Base-by-base conservation (phyloP, 2,113 vertebrate genomes). In the Steatornis caripensis region DNA sequence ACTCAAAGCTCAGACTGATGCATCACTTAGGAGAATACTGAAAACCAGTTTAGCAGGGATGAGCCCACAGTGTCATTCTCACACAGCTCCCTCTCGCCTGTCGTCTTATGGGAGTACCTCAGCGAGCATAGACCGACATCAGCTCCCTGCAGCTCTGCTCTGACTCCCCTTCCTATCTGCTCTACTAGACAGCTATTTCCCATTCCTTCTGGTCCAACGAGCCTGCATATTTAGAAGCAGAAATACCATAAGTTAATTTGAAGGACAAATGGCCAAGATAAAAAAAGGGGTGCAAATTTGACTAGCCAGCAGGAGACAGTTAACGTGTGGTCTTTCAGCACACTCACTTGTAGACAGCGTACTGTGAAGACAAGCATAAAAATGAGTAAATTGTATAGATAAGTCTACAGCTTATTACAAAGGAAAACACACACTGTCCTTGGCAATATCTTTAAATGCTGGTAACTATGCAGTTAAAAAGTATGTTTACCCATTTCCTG, bases 11-110 rank as follows among this genome's bases (percentile, higher is more conserved):
- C 19, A 49, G 27, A 81, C 5, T 34, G 8, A 89, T 20, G 15
- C 8, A 39, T 37, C 0, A 0, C 36, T 70, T 53, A 34, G 14
- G 13, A 54, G 39, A 93, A 37, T 10, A 32, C 15, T 6, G 8
- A 89, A 71, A 86, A 61, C 1, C 7, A 19, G 9, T 41, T 77
- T 30, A 15, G 1, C 17, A 32, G 19, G 13, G 5, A 53, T 61
- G 16, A 61, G 1, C 54, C 41, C 41, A 11, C 27, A 53, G 23
- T 12, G 6, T 54, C 23, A 22, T 70, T 74, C 49, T 54, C 30
- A 46, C 29, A 48, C 12, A 60, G 10, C 4, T 84, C 12, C 24
- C 12, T 61, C 29, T 84, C 37, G 45, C 5, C 12, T 53, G 15
- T 69, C n/a, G 30, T 48, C 1, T 23, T 71, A 48, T 5, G 34